Base-by-base conservation (phyloP, 2,888 invertebrate species). In the Rhorus exstirpatorius region DNA sequence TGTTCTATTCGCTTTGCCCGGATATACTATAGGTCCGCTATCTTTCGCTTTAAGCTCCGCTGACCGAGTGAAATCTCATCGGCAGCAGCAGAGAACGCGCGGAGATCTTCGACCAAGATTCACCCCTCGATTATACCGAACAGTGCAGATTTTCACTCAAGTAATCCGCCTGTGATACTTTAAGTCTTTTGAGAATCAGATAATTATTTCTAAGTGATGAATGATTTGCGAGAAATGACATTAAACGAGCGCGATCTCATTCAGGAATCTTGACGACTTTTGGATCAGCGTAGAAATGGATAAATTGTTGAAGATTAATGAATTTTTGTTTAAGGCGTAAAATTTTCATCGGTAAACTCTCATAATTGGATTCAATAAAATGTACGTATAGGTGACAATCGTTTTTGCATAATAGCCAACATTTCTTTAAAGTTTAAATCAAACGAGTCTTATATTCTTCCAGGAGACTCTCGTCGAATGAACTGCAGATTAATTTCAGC, bases 21-120 rank as follows among this genome's bases (percentile, higher is more conserved):
- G n/a, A n/a, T n/a, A n/a, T n/a, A n/a, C n/a, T n/a, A 49, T 49
- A 61, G 58, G 41, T n/a, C 44, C 61, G 10, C 44, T 35, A 35
- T 65, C 46, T 65, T 46, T 80, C 53, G 21, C 38, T 58, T 76
- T 35, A 49, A 76, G 67, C 63, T 81, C 49, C 12, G 31, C 76
- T 44, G 3, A 46, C 12, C 63, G 17, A 60, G 26, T 60, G 12
- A 49, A 71, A 81, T 81, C 80, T 76, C 75, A 81, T 81, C 70
- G 68, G 35, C 44, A 19, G 26, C n/a, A 31, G 31, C 26, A 38
- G 8, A 49, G 58, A 58, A 49, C 21, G 49, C 26, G 55, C n/a
- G n/a, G n/a, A 63, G 76, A 77, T 72, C 71, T 70, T 35, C 21
- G 21, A 3, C 65, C 17, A 49, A 3, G 31, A 31, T 31, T 31